These are phyloP conservation scores for Emydoidea blandingii DNA, from an alignment of 2,797 vertebrate species.

Conservation along the genomic window DNA sequence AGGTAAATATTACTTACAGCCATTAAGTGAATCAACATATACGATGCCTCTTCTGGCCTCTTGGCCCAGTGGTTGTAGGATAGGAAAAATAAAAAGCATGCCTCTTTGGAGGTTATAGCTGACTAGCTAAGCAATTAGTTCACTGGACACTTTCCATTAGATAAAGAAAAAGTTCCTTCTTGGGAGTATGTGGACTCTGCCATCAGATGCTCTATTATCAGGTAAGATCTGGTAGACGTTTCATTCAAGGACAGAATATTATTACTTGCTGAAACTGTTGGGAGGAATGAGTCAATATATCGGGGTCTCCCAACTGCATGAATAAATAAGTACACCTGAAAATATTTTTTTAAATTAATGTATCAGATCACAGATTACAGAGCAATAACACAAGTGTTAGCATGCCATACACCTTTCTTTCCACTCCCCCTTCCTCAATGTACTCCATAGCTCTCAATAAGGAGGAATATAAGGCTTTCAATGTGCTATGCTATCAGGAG, in stretches of 20 bases:
- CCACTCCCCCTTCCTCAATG: accelerated
- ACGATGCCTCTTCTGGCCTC: not conserved
- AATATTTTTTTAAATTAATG: constrained; percentile 28
- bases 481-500: not conserved
- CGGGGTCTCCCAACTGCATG: constrained; percentile 31
- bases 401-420: constrained; percentile 9
- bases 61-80: not conserved
- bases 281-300: constrained; percentile 45
- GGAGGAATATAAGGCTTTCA: not conserved
- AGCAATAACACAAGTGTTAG: constrained; percentile 1
- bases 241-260: constrained; percentile 4
- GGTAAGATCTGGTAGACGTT: not conserved
- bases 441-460: not conserved
- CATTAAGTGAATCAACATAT: not conserved
- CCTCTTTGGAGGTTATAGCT: not conserved
- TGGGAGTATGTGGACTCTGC: not conserved
- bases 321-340: constrained; percentile 52
- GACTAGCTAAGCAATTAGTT: not conserved
- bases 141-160: not conserved
- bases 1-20: constrained; percentile 19
- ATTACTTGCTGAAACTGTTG: constrained; percentile 26
- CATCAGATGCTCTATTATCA: not conserved
- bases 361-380: not conserved
- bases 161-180: not conserved
- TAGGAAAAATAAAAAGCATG: not conserved